Evolutionary conservation across 2,888 invertebrate genomes (phyloP).

Genomic region (Hyposoter dolosus): DNA sequence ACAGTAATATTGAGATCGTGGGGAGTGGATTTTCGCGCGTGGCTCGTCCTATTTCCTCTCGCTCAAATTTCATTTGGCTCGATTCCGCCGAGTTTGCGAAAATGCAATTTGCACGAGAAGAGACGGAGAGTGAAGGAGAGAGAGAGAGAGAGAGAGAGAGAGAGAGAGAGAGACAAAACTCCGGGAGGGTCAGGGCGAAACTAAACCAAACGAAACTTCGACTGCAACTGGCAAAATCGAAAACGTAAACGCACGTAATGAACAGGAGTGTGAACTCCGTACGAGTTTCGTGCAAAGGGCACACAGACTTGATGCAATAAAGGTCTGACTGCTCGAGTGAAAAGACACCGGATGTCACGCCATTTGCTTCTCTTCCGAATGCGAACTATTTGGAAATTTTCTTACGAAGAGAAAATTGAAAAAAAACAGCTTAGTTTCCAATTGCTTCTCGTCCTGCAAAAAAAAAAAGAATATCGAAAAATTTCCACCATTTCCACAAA

Average conservation of each 20-base stretch:
- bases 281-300: background rate
- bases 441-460: background rate
- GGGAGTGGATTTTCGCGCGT: constrained; percentile 39
- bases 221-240: constrained; percentile 42
- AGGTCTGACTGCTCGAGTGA: background rate
- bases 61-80: constrained; percentile 64
- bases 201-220: background rate
- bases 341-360: background rate
- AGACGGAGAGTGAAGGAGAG: constrained; percentile 4
- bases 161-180: constrained; percentile 11
- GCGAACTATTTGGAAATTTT: background rate
- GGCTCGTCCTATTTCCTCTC: constrained; percentile 20
- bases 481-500: background rate
- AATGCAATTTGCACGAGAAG: constrained; percentile 55
- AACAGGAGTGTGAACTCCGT: constrained; percentile 25
- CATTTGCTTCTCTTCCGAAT: background rate
- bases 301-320: constrained; percentile 34
- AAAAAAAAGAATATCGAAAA: background rate
- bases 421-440: background rate
- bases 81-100: constrained; percentile 57
- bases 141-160: background rate
- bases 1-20: constrained; percentile 2
- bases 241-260: constrained; percentile 46
- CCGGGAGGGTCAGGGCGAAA: background rate
- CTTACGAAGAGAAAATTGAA: background rate